A percentile compares a stretch with the other conserved stretches of the same genome.
These are phyloP conservation scores for Coendou prehensilis DNA, from an alignment of 2,797 vertebrate genomes.

Conservation along the genomic window DNA sequence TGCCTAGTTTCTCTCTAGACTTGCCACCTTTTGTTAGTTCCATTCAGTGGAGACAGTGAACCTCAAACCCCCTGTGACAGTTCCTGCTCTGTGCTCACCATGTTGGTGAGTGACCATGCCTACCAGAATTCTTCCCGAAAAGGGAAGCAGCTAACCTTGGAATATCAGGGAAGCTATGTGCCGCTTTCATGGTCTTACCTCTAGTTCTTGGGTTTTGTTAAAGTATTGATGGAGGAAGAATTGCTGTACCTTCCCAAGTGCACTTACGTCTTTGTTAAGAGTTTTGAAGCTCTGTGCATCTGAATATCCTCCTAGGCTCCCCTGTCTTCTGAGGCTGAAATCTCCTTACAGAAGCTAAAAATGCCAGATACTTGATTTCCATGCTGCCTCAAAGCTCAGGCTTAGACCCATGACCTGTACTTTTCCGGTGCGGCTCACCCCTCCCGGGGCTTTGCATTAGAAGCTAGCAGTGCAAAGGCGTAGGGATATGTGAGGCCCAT, in stretches of 20 bases:
- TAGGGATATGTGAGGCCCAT: background rate
- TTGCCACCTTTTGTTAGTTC: background rate
- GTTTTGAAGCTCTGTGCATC: background rate
- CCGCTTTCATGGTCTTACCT: background rate
- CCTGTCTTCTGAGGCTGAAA: background rate
- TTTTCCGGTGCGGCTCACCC: background rate
- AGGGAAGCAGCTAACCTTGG: background rate
- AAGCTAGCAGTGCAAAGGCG: background rate
- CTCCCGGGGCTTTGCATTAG: background rate
- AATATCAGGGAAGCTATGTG: background rate
- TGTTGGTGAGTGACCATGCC: background rate
- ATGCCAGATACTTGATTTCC: background rate
- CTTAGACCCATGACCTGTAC: background rate
- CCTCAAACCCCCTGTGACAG: background rate
- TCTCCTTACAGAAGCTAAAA: background rate
- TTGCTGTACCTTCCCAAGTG: background rate
- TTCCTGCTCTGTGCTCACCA: background rate
- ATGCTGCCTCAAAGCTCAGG: background rate
- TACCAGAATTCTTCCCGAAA: background rate
- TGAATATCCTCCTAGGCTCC: background rate
- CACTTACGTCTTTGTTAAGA: background rate
- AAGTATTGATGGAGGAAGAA: background rate
- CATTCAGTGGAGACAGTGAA: background rate
- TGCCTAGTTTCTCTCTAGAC: background rate
- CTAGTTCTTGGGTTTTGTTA: background rate